Conservation (phyloP, 2,113 vertebrate species). For the Illadopsis cleaveri region DNA sequence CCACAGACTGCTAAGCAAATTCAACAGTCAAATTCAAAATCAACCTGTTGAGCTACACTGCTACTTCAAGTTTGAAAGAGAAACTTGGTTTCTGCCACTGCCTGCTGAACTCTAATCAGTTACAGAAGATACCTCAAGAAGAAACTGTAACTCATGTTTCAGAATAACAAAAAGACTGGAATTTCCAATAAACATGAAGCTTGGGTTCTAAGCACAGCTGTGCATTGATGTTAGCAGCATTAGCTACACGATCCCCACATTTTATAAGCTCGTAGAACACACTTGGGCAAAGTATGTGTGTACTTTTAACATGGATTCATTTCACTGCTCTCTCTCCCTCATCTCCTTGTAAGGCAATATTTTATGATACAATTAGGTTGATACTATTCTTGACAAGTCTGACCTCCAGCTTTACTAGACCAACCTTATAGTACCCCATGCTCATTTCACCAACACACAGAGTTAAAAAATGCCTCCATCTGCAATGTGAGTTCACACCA, state of each 20-base stretch:
- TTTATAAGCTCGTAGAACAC: background rate
- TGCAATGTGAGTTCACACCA: background rate
- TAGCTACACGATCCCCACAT: background rate
- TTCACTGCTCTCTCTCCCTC: background rate
- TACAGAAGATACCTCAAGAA: background rate
- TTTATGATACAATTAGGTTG: background rate
- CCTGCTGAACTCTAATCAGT: background rate
- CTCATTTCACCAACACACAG: background rate
- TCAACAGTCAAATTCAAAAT: background rate
- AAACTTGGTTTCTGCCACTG: background rate
- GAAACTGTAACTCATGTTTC: background rate
- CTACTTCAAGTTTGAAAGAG: background rate
- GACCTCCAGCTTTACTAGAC: background rate
- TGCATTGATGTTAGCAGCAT: background rate
- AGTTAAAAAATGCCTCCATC: background rate
- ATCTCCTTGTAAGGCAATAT: background rate
- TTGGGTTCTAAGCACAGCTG: background rate
- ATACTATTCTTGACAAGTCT: background rate
- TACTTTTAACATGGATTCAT: background rate
- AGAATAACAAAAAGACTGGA: background rate
- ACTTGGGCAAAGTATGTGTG: background rate
- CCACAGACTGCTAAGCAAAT: background rate
- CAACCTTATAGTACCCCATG: background rate
- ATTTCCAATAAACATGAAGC: background rate
- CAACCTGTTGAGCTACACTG: background rate